Conservation (phyloP, 2,888 invertebrate genomes). For the Drosophila colorata region DNA sequence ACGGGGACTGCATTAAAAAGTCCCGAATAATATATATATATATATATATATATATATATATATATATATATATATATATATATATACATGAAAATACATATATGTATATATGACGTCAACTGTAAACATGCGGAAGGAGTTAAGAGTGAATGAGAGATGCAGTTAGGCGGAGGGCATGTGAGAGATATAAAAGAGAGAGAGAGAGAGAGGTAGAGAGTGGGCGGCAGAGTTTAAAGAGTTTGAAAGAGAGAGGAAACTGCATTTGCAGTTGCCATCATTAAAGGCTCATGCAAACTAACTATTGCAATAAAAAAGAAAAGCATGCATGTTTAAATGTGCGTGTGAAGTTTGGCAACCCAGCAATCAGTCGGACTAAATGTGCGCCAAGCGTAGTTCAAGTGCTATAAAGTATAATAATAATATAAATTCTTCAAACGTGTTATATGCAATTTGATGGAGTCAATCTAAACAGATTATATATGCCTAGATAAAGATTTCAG, state of each 20-base stretch:
- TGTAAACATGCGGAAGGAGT: constrained; percentile 32
- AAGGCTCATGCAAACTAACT: not conserved
- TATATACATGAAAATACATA: constrained; percentile 11
- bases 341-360: not conserved
- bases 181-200: not conserved
- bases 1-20: constrained; percentile 20
- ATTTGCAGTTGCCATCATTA: constrained; percentile 13
- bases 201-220: too few relatives aligned
- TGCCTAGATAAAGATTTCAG: not conserved
- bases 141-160: constrained; percentile 9
- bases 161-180: constrained; percentile 6
- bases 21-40: constrained; percentile 21
- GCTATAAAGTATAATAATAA: too few relatives aligned
- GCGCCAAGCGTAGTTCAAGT: not conserved
- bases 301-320: too few relatives aligned
- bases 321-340: not conserved
- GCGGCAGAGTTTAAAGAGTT: too few relatives aligned
- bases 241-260: constrained; percentile 2
- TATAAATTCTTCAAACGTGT: not conserved
- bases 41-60: not conserved
- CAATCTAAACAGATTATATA: not conserved
- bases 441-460: not conserved
- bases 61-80: constrained; percentile 6
- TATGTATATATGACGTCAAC: constrained; percentile 27
- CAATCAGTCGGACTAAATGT: not conserved